phyloP scores from a whole-genome alignment of 2,113 vertebrate genomes.

The Megaptera novaeangliae region DNA sequence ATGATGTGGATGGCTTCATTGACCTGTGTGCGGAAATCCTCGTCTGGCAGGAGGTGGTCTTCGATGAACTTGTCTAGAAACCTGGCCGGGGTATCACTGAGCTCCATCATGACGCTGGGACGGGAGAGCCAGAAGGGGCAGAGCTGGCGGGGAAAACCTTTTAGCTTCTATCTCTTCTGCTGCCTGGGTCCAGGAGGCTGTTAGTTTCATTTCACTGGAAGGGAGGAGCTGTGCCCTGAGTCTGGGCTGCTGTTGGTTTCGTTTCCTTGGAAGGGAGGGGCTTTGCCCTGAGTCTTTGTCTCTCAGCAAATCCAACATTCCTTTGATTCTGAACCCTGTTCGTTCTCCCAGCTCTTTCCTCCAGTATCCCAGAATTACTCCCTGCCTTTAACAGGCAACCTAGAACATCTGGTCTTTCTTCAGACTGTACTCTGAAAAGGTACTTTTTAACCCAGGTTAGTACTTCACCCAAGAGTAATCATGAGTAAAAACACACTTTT shows the following conservation, averaged over 20 bases:
- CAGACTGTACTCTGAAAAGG: background rate
- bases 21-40: rapidly evolving
- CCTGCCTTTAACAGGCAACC: background rate
- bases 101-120: rapidly evolving
- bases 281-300: no score
- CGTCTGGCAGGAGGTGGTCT: background rate
- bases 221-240: background rate
- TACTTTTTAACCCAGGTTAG: background rate
- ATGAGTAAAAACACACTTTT: background rate
- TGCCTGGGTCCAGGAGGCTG: rapidly evolving
- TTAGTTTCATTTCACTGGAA: background rate
- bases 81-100: rapidly evolving
- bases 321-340: rapidly evolving
- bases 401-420: background rate
- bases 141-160: rapidly evolving
- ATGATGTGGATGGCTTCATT: background rate
- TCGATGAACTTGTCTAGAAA: conserved; percentile 51
- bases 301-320: rapidly evolving
- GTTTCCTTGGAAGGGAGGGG: background rate
- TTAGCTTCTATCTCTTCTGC: rapidly evolving
- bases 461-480: background rate
- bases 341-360: rapidly evolving
- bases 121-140: rapidly evolving
- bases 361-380: rapidly evolving
- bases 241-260: background rate